These are phyloP conservation scores for Thymallus thymallus DNA, from an alignment of 2,113 vertebrate genomes.

Conservation along the genomic window DNA sequence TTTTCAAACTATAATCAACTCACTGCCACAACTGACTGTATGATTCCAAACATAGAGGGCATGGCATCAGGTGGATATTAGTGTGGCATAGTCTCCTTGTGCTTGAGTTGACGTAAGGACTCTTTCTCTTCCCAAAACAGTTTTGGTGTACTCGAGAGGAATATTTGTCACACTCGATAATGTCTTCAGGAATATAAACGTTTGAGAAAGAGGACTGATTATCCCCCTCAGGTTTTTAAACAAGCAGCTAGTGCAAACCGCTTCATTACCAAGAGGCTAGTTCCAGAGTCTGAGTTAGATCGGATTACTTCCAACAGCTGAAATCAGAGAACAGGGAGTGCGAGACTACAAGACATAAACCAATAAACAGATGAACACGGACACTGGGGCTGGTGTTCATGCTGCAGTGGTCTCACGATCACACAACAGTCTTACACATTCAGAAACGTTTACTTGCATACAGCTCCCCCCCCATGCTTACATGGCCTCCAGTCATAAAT, in stretches of 20 bases:
- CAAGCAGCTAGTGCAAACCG: conserved; percentile 42
- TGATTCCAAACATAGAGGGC: no score
- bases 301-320: conserved; percentile 75
- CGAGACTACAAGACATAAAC: conserved; percentile 56
- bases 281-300: conserved; percentile 53
- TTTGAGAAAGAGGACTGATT: conserved; percentile 42
- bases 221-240: conserved; percentile 39
- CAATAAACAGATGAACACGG: conserved; percentile 73
- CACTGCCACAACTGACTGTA: no score
- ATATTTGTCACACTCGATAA: conserved; percentile 18
- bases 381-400: conserved; percentile 22
- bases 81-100: background rate
- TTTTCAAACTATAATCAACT: no score
- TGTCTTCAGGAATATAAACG: conserved; percentile 13
- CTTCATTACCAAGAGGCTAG: conserved; percentile 58
- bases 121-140: background rate
- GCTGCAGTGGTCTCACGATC: conserved; percentile 31
- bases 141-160: background rate
- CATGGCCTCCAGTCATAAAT: no score
- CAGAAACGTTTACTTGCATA: conserved; percentile 16
- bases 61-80: no score
- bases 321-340: conserved; percentile 67
- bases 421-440: conserved; percentile 48
- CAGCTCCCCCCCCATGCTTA: no score
- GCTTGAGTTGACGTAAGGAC: background rate